Base-by-base conservation (phyloP, 2,888 invertebrate genomes). In the Azorinus chamasolen region DNA sequence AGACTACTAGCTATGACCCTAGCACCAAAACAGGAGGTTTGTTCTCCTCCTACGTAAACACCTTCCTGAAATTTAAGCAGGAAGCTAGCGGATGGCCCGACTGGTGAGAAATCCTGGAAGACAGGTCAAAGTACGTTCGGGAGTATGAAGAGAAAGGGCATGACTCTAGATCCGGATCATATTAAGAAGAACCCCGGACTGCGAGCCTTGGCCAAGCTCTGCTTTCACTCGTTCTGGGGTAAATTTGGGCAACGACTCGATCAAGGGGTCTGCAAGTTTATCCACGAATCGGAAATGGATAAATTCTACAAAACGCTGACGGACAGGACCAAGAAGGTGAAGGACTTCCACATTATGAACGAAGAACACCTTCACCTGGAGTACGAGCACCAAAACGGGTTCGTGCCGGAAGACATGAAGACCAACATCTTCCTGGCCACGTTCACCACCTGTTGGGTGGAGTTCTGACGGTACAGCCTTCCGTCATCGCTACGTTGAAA, bases 11-110 rank as follows among this genome's bases (percentile, higher is more conserved):
- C 43, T 85, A 85, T 46, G 76, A 85, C 39, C 55, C 50, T 1
- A 10, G 37, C 14, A 75, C 69, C 12, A 59, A 61, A 10, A 18
- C 51, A 45, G 79, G 74, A 8, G 85, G 86, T 0, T 25, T 92
- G 16, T 92, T 92, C 79, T 65, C 86, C 2, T 82, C 75, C 0
- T 92, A 90, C 70, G 87, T 92, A 0, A 87, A 92, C 22, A 77
- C 69, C 2, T 89, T 87, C 57, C 25, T 81, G 5, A 77, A 76
- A 37, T 62, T 85, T n/a, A 89, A 89, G 61, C 83, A 84, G 46
- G 88, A 89, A 69, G 76, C 87, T 0, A 22, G 37, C 12, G 66
- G 51, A 1, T 41, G 39, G 20, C 53, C 89, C 0, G 43, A 39
- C 0, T 65, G 79, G 48, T 63, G 70, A 8, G 51, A 41, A 6